Evolutionary conservation across 2,113 vertebrate genomes (phyloP), one percentile per base, ranked within the genome.

Genomic region (Ageneiosus marmoratus): DNA sequence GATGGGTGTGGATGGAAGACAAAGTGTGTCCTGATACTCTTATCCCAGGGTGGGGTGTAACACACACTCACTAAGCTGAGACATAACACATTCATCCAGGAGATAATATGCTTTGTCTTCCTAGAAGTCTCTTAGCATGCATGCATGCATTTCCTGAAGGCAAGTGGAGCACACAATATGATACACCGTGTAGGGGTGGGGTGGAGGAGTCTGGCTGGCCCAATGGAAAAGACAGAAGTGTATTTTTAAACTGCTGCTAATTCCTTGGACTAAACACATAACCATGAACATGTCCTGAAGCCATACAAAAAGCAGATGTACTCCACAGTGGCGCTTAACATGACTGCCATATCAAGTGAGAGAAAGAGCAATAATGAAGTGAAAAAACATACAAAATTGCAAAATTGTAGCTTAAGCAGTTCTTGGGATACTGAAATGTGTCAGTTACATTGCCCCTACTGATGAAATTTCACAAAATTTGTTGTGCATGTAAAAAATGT

Each of bases 1-100:
- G 53, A 53, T 84, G 75, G 22, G 80, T 82, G 80, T 82, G 67
- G 81, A 69, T 80, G 60, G 67, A 72, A 80, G 86, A 87, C 83
- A 58, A 67, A 77, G 77, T 85, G 67, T 75, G 22, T 22, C 56
- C 77, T 85, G 62, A 85, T 73, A 87, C 78, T 53, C 44, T 85
- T 73, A 79, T 73, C 83, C 80, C 83, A 56, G 37, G 9, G 60
- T 34, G 29, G 12, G 27, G 53, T 79, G 41, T 79, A 74, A 83
- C 63, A 80, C 50, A 79, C 55, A 80, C 24, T 70, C 74, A 84
- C 13, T 53, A 76, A 55, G 29, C 73, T 76, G 11, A 79, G 67
- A 79, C 62, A 67, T 56, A 83, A 85, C 60, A 85, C 83, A 44
- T 24, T 32, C 53, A 46, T 60, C 22, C 83, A 70, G 44, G 44